phyloP scores from a whole-genome alignment of 2,797 vertebrate genomes.

The Pyrocephalus nanus region DNA sequence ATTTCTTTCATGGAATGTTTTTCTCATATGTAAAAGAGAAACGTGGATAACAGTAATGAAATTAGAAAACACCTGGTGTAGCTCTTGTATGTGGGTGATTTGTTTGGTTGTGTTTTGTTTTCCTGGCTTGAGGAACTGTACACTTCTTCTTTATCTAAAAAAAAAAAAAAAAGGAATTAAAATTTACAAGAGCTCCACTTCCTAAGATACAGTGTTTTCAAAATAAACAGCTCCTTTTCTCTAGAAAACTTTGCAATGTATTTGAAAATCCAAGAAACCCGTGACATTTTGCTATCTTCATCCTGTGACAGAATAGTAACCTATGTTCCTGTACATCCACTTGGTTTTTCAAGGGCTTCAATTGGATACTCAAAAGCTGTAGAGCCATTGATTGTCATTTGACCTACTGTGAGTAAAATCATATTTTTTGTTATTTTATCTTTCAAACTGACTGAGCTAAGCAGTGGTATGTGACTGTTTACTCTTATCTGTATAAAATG shows the following conservation, averaged over 20 bases:
- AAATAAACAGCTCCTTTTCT: neutral
- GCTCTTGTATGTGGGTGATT: neutral
- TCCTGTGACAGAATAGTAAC: neutral
- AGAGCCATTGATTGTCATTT: slow-evolving; percentile 2
- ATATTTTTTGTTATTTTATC: neutral
- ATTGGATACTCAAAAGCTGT: neutral
- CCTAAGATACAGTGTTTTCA: neutral
- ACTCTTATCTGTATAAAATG: neutral
- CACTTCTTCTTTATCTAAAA: neutral
- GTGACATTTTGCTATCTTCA: neutral
- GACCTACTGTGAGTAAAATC: neutral
- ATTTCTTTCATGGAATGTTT: neutral
- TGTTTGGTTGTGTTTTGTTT: neutral
- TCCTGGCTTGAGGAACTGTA: neutral
- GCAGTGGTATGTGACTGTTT: neutral
- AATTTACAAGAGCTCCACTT: neutral
- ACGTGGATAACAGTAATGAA: neutral
- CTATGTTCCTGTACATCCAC: neutral
- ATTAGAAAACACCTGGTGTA: neutral
- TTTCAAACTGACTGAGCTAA: neutral
- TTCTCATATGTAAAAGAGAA: neutral
- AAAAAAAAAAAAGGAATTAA: too few relatives aligned
- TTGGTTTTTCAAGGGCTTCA: slow-evolving; percentile 41
- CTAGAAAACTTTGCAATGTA: neutral
- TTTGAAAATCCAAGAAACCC: neutral